Evolutionary conservation across 2,888 invertebrate species (phyloP), one percentile per base, ranked within the genome.

Genomic region (Acrobasis repandana): DNA sequence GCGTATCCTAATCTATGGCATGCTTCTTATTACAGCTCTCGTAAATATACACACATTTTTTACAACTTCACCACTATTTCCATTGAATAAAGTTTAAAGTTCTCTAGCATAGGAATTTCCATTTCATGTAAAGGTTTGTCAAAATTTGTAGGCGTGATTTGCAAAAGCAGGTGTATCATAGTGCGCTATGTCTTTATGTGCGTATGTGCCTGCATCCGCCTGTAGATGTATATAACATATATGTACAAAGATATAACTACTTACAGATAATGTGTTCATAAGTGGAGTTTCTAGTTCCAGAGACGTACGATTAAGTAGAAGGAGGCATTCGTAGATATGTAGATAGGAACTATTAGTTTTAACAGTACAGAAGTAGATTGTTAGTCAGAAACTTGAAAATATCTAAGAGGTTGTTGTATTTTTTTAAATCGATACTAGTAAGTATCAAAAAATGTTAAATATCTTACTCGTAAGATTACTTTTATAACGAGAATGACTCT

Each of bases 141-240:
- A 61, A 70, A 69, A 71, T 71, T 68, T 80, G 82, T 79, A 85
- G 83, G 85, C 83, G 85, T 85, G 82, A 85, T 86, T 83, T 81
- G 85, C 59, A 79, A 82, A 80, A 83, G 85, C 86, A 86, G 86
- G 85, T 86, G 86, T 80, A 80, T 76, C 79, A 71, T 72, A 72
- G 66, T 66, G 74, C 68, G 71, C 77, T 79, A 80, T 75, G 77
- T 78, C 81, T 80, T 80, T 80, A 82, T 81, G 73, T 83, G 61
- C 64, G 67, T 58, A 61, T 61, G 48, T 57, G 49, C 58, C 14
- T 58, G 65, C 67, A 67, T 65, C 67, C 65, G 67, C 52, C 61
- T 62, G 61, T 58, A 48, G 48, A 58, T 58, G 38, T 9, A 36
- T 58, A 49, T 48, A 6, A n/a, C 14, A 20, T 20, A 20, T 20